phyloP scores from a whole-genome alignment of 2,888 invertebrate species.

The Hyles lineata region DNA sequence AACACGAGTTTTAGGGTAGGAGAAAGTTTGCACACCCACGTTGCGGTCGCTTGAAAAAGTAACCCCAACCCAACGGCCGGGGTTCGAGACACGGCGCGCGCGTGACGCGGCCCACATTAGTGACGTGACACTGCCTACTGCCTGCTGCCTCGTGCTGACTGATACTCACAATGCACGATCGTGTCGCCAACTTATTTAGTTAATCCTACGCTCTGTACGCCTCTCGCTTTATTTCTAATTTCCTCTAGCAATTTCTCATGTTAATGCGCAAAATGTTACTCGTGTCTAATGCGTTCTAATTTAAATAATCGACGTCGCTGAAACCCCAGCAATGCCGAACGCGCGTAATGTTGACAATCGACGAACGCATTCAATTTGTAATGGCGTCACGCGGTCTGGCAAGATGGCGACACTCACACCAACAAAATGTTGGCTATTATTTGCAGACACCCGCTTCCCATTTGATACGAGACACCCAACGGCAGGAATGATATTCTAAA shows the following conservation, averaged over 20 bases:
- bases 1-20: constrained; percentile 57
- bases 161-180: constrained; percentile 53
- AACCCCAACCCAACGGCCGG: neutral
- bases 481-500: constrained; percentile 40
- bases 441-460: constrained; percentile 60
- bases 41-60: constrained; percentile 28
- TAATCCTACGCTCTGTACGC: constrained; percentile 38
- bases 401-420: constrained; percentile 71
- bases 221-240: constrained; percentile 25
- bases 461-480: constrained; percentile 51
- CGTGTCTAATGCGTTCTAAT: constrained; percentile 29
- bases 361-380: constrained; percentile 69
- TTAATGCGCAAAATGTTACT: constrained; percentile 15
- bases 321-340: constrained; percentile 35
- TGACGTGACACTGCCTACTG: constrained; percentile 25
- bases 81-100: constrained; percentile 37
- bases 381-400: constrained; percentile 84
- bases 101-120: constrained; percentile 43
- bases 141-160: constrained; percentile 27
- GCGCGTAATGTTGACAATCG: constrained; percentile 42
- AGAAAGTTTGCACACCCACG: constrained; percentile 59
- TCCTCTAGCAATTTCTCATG: constrained; percentile 14
- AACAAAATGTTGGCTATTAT: constrained; percentile 65
- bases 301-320: constrained; percentile 41
- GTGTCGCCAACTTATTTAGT: constrained; percentile 52